phyloP scores from a whole-genome alignment of 2,888 invertebrate species.

The Priocnemis perturbator region DNA sequence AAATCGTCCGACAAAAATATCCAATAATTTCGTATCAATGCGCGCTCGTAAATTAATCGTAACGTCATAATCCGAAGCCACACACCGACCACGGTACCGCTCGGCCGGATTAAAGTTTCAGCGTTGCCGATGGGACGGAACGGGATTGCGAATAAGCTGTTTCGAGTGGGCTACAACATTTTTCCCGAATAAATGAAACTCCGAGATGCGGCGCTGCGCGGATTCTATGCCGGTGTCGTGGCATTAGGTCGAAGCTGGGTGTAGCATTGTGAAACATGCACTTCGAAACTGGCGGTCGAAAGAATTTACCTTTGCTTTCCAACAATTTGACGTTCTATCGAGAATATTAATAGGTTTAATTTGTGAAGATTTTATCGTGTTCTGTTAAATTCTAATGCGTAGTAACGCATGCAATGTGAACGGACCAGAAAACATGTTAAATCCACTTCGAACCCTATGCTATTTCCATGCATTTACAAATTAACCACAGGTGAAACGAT shows the following conservation, averaged over 20 bases:
- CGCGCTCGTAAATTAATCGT: too few species aligned
- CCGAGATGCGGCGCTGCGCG: not conserved
- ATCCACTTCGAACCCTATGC: too few species aligned
- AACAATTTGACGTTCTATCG: not conserved
- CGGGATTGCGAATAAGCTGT: conserved; percentile 34
- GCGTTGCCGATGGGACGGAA: conserved; percentile 24
- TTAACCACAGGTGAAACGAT: too few species aligned
- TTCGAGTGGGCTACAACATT: conserved; percentile 26
- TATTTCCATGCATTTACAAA: too few species aligned
- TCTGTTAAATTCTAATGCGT: too few species aligned
- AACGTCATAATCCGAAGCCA: too few species aligned
- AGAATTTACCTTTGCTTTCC: conserved; percentile 19
- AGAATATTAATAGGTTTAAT: too few species aligned
- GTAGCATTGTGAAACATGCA: conserved; percentile 3
- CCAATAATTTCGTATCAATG: too few species aligned
- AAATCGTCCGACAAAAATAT: too few species aligned
- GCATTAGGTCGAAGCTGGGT: conserved; percentile 3
- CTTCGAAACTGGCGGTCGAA: conserved; percentile 15
- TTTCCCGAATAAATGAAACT: conserved; percentile 34
- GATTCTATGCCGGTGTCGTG: not conserved
- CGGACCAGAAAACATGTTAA: too few species aligned
- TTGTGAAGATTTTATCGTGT: too few species aligned
- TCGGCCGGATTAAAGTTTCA: conserved; percentile 19
- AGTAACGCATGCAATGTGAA: too few species aligned
- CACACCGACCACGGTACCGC: not conserved